These are phyloP conservation scores for Apeltes quadracus DNA, from an alignment of 2,113 vertebrate species.

Conservation along the genomic window DNA sequence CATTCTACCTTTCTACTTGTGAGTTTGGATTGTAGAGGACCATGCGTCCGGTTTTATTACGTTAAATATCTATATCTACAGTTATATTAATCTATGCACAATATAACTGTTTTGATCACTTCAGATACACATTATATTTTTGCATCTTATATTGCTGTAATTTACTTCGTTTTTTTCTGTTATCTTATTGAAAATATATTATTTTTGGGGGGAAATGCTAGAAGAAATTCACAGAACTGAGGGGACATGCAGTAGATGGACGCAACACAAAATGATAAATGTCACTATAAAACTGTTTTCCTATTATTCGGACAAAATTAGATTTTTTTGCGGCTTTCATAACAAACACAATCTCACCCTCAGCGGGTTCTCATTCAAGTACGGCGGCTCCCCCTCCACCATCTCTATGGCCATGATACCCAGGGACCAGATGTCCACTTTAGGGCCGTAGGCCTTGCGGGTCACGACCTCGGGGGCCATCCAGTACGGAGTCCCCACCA, in stretches of 20 bases:
- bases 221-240: too few species aligned
- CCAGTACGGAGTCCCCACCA: conserved; percentile 98
- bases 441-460: conserved; percentile 93
- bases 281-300: neutral
- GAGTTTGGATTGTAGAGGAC: too few species aligned
- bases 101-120: too few species aligned
- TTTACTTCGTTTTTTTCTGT: too few species aligned
- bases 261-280: neutral
- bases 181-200: too few species aligned
- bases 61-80: neutral
- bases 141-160: too few species aligned
- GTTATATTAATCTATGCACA: too few species aligned
- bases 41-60: too few species aligned
- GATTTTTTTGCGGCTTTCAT: neutral
- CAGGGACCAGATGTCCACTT: conserved; percentile 98
- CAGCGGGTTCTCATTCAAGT: conserved; percentile 96
- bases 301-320: neutral
- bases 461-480: conserved; percentile 98
- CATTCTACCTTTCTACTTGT: too few species aligned
- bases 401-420: conserved; percentile 99
- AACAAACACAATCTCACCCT: conserved; percentile 79
- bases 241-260: too few species aligned
- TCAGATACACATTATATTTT: too few species aligned
- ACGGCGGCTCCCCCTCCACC: conserved; percentile 96
- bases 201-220: too few species aligned